Percentiles rank a stretch among this genome's conserved stretches.
phyloP scores from a whole-genome alignment of 2,888 invertebrate genomes.

The Slavum lentiscoides region DNA sequence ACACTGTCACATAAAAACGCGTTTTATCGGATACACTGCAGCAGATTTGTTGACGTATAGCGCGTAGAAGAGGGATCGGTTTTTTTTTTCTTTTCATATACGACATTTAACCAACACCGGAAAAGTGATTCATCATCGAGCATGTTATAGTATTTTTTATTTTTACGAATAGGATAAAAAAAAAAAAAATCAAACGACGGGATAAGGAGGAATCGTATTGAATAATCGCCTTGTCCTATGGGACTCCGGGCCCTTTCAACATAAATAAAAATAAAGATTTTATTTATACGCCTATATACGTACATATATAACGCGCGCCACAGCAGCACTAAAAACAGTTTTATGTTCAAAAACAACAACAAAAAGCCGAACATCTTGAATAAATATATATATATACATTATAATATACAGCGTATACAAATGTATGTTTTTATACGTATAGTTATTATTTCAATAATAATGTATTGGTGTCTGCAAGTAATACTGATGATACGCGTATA shows the following conservation, averaged over 20 bases:
- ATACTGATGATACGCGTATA: too few species aligned
- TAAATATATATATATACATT: too few species aligned
- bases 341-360: too few species aligned
- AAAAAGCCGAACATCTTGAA: too few species aligned
- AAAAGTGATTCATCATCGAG: constrained; percentile 17
- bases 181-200: background rate
- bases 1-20: background rate
- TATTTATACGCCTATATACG: background rate
- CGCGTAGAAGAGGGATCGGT: background rate
- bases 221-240: background rate
- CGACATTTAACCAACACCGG: constrained; percentile 7
- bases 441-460: too few species aligned
- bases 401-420: too few species aligned
- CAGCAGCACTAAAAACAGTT: too few species aligned
- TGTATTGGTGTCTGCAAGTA: too few species aligned
- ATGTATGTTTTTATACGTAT: too few species aligned
- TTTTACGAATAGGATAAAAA: background rate
- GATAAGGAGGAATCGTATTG: background rate
- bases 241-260: background rate
- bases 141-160: constrained; percentile 1
- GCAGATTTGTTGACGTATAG: constrained; percentile 10
- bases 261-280: background rate
- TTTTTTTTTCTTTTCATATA: background rate
- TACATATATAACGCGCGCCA: too few species aligned
- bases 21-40: constrained; percentile 2